Evolutionary conservation across 1,140 invertebrate species (phyloP).

Genomic region (Trachelipus rathkii): DNA sequence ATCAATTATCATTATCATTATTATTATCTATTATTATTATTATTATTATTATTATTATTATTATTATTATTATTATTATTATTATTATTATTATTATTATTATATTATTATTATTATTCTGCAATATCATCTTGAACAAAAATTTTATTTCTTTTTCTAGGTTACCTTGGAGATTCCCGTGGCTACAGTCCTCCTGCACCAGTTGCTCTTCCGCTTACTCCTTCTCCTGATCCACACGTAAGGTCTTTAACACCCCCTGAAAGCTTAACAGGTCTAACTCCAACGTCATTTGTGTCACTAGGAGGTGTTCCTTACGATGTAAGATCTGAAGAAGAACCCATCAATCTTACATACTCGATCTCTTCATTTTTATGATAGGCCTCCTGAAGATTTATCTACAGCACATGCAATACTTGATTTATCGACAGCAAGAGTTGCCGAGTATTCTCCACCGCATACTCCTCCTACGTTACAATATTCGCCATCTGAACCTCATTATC

Average conservation of each 20-base stretch:
- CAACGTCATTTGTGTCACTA: conserved; percentile 34
- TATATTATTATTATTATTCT: too few relatives aligned
- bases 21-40: too few relatives aligned
- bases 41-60: too few relatives aligned
- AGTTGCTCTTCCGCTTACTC: conserved; percentile 42
- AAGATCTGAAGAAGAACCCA: conserved; percentile 38
- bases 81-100: too few relatives aligned
- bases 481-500: conserved; percentile 19
- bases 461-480: conserved; percentile 16
- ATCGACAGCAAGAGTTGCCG: conserved; percentile 44
- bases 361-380: conserved; percentile 41
- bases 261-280: conserved; percentile 34
- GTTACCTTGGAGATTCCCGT: conserved; percentile 37
- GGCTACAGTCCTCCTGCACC: conserved; percentile 44
- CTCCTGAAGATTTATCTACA: conserved; percentile 47
- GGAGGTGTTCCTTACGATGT: conserved; percentile 37
- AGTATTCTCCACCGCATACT: conserved; percentile 44
- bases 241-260: conserved; percentile 42
- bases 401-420: conserved; percentile 49
- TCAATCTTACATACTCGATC: conserved; percentile 43
- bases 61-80: too few relatives aligned
- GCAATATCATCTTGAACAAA: too few relatives aligned
- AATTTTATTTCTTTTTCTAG: conserved; percentile 27
- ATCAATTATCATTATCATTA: too few relatives aligned
- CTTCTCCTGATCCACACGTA: conserved; percentile 39